Evolutionary conservation across 2,888 invertebrate species (phyloP).

Genomic region (Rhingia rostrata): DNA sequence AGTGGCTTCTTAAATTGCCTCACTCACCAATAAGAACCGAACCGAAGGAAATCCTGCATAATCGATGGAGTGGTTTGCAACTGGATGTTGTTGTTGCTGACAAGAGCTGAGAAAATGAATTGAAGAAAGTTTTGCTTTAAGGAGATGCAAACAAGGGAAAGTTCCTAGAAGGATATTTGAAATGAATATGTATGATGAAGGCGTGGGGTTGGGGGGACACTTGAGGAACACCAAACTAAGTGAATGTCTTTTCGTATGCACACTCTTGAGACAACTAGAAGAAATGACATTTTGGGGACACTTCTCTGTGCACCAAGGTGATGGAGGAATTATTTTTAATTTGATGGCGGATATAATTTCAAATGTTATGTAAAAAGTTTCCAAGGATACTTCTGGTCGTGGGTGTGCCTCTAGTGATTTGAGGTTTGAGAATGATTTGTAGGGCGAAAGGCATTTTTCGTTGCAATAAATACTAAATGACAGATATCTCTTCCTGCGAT

Average conservation of each 20-base stretch:
- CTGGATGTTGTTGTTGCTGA: neutral
- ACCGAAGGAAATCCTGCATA: slow-evolving; percentile 43
- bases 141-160: slow-evolving; percentile 33
- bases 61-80: slow-evolving; percentile 34
- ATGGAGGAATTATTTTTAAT: slow-evolving; percentile 28
- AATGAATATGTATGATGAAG: slow-evolving; percentile 62
- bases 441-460: too few species aligned
- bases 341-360: slow-evolving; percentile 45
- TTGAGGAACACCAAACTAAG: slow-evolving; percentile 26
- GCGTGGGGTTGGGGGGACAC: slow-evolving; percentile 8
- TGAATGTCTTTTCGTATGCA: slow-evolving; percentile 45
- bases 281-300: slow-evolving; percentile 16
- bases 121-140: slow-evolving; percentile 56
- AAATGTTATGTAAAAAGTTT: slow-evolving; percentile 36
- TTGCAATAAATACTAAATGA: too few species aligned
- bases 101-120: slow-evolving; percentile 46
- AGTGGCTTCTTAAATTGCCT: slow-evolving; percentile 58
- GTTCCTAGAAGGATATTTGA: slow-evolving; percentile 16
- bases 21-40: slow-evolving; percentile 18
- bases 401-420: neutral
- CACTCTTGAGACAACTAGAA: slow-evolving; percentile 30
- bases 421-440: neutral
- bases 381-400: neutral
- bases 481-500: too few species aligned
- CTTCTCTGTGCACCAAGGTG: neutral